Base-by-base conservation (phyloP, 2,797 vertebrate genomes). In the Eulemur mongoz region DNA sequence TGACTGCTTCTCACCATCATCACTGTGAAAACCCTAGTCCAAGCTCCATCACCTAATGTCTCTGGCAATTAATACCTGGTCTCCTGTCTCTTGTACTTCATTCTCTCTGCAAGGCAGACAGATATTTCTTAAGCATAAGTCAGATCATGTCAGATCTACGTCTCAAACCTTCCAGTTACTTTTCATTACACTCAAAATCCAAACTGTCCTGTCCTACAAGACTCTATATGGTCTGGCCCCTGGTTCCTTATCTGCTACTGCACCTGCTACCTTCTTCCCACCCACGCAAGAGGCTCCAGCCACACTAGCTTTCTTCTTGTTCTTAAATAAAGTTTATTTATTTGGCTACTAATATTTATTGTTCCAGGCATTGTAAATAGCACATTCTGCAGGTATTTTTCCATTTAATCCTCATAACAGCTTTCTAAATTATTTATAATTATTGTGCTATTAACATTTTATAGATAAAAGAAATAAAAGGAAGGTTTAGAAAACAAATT, bases 381-480 rank as follows among this genome's bases (percentile, higher is more conserved):
- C 54, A 91, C 35, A 87, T 2, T 8, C 3, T 38, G 40, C 4
- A 38, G 2, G 1, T 52, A 17, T 86, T 94, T 91, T 72, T 95
- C 30, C 25, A 89, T 45, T 35, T 92, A 85, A 92, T 91, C 50
- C 30, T 90, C 14, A 75, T 27, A 72, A 72, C 1, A 87, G 12
- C 35, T 40, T 88, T 90, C 87, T 83, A 93, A 54, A n/a, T 72
- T 67, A 27, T 4, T 20, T 73, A 38, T 10, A 35, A 40, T 35
- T 90, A 79, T 35, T 83, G 35, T 54, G 12, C 12, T 65, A 10
- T 57, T 57, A 25, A 57, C 54, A 35, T 61, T 92, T 50, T 57
- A 95, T 13, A 18, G 13, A 87, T 70, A 25, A 69, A 90, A 81
- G 61, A 89, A 81, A 52, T 14, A 82, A 72, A 80, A 52, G 25